Evolutionary conservation across 2,113 vertebrate genomes (phyloP), one percentile per base, ranked within the genome.

Genomic region (Pimephales promelas): DNA sequence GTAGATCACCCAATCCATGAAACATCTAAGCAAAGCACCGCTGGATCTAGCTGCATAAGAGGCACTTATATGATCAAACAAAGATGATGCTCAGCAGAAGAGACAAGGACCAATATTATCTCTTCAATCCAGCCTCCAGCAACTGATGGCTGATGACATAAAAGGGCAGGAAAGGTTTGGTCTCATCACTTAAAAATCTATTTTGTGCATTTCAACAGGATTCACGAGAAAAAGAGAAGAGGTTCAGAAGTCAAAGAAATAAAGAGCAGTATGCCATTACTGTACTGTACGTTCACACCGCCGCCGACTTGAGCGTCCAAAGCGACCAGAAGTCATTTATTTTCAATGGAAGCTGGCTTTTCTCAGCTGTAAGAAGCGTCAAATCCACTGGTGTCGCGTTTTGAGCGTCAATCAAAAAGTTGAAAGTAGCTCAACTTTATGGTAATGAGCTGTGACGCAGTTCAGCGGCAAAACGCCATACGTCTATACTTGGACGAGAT

Each of bases 81-180:
- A 5, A 18, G 52, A n/a, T 79, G 57, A 79, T 28, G 57, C 36
- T 79, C 24, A 79, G 18, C 24, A 28, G 24, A 64, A 10, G 59
- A 79, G 77, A 49, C 40, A 28, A 7, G 26, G 59, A 66, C 40
- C 77, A 47, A 11, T 34, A 47, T 26, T 24, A 24, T 34, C 24
- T 34, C 18, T 3, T 66, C 4, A 79, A 22, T 66, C 26, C 43
- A 34, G 24, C 43, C 77, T 79, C 8, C 16, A 79, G 76, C 36
- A 79, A 62, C 36, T 20, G 9, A 79, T 47, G 24, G 59, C 26
- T 31, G 36, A 52, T 28, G n/a, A 47, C 59, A 64, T 79, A 49
- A n/a, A 79, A 62, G 9, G 31, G 54, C 2, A 6, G 43, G 59
- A 66, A 79, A 79, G 8, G 59, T 79, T 47, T 79, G 26, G 59